Evolutionary conservation across 2,113 vertebrate species (phyloP).

Genomic region (Collichthys lucidus): DNA sequence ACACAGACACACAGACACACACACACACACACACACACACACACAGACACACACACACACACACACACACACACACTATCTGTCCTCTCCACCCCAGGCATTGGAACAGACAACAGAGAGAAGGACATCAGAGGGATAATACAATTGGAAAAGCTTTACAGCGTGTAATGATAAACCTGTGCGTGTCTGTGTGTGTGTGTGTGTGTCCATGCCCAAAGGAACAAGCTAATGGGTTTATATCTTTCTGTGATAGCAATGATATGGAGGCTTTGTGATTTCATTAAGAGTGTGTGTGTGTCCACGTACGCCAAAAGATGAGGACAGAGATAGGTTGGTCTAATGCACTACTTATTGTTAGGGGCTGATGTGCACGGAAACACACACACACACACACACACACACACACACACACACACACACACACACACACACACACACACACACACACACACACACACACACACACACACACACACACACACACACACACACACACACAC

Average conservation of each 20-base stretch:
- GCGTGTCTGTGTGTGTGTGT: slow-evolving; percentile 56
- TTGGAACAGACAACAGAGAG: slow-evolving; percentile 82
- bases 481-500: slow-evolving; percentile 21
- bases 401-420: slow-evolving; percentile 78
- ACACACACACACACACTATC: slow-evolving; percentile 65
- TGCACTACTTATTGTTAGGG: slow-evolving; percentile 76
- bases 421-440: slow-evolving; percentile 59
- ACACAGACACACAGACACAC: too few relatives aligned
- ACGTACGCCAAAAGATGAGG: slow-evolving; percentile 83
- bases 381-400: slow-evolving; percentile 19
- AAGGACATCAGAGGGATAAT: slow-evolving; percentile 87
- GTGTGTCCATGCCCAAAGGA: slow-evolving; percentile 86
- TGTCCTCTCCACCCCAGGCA: slow-evolving; percentile 77
- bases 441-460: slow-evolving; percentile 75
- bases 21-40: slow-evolving; percentile 15
- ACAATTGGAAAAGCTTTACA: slow-evolving; percentile 87
- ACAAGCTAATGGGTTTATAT: slow-evolving; percentile 93
- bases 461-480: slow-evolving; percentile 23
- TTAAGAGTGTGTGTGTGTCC: slow-evolving; percentile 80
- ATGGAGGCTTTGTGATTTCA: slow-evolving; percentile 95
- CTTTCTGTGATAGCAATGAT: slow-evolving; percentile 96
- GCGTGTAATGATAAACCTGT: slow-evolving; percentile 87
- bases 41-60: slow-evolving; percentile 28
- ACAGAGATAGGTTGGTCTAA: slow-evolving; percentile 79
- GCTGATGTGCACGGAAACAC: slow-evolving; percentile 15